Base-by-base conservation (phyloP, 2,797 vertebrate species). In the Myripristis jacobus region DNA sequence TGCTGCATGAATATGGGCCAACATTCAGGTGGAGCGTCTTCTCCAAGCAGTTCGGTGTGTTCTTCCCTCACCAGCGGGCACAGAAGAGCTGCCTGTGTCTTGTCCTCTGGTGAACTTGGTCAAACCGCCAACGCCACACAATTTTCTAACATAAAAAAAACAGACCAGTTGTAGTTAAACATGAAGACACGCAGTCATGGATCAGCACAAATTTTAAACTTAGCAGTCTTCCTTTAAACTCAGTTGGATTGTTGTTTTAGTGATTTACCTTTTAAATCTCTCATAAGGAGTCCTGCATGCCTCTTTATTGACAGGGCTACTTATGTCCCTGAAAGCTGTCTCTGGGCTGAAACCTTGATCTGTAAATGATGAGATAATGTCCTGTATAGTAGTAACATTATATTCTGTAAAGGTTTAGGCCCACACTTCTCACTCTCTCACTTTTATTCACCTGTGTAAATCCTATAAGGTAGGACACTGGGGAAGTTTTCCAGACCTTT, bases 401-500 rank as follows among this genome's bases (percentile, higher is more conserved):
- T 0, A 60, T 31, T 34, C 0, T 29, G 15, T 11, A 50, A 1
- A n/a, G 51, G 16, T 22, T 5, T 3, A 12, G n/a, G 24, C 1
- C 0, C 6, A 29, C 1, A 11, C 13, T 19, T 2, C 8, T 0
- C 0, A 10, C 41, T 62, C n/a, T 66, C 16, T 36, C 34, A 36
- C 0, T 10, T 41, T 8, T 0, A 2, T 66, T 69, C 75, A 89
- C 90, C 87, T 87, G 72, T 44, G 52, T 66, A 80, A 34, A 60
- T 81, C 58, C 90, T 84, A 18, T 90, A 93, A 15, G 89, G 57
- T 31, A 47, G 55, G 29, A 92, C 52, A 1, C 57, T 86, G 36
- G 90, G 90, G 47, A 93, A 91, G 10, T 60, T 66, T 25, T 85
- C 80, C 62, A 81, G 29, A 12, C 91, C 91, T 0, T 87, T 34